A percentile compares a stretch with the other conserved stretches of the same genome.
Conservation (phyloP, 92 coral and sea anemone genomes). For the Porites cylindrica region DNA sequence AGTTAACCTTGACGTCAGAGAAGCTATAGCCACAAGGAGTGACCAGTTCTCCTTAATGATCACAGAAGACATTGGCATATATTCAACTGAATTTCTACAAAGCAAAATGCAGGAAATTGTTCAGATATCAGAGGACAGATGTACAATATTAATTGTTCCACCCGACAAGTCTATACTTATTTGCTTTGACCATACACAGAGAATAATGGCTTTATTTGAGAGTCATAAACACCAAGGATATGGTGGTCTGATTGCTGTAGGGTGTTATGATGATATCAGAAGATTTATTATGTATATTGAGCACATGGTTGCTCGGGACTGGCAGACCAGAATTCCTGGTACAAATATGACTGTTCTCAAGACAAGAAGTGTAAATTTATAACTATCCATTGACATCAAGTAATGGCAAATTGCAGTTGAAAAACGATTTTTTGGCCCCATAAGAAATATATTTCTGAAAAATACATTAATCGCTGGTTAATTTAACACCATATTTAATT, state of each 20-base stretch:
- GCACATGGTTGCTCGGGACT: not conserved
- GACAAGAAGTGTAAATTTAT: not conserved
- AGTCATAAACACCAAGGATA: not conserved
- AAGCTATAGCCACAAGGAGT: not conserved
- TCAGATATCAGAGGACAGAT: not conserved
- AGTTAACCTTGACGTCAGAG: not conserved
- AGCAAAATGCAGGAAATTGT: not conserved
- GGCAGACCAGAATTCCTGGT: not conserved
- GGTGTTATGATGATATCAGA: not conserved
- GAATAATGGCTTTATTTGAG: not conserved
- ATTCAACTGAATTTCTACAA: not conserved
- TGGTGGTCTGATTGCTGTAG: not conserved
- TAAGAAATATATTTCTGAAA: too few species aligned
- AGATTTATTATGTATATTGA: not conserved
- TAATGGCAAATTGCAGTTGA: not conserved
- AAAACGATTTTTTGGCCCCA: not conserved
- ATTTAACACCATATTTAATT: too few species aligned
- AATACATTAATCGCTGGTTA: too few species aligned
- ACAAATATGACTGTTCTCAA: not conserved
- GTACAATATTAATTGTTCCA: not conserved
- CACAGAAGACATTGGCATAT: not conserved
- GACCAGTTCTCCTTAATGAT: not conserved
- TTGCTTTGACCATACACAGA: not conserved
- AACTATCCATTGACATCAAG: not conserved
- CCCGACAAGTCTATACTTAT: not conserved